Evolutionary conservation across 2,888 invertebrate genomes (phyloP), one percentile per base, ranked within the genome.

Genomic region (Lepidocyrtinus sp.): DNA sequence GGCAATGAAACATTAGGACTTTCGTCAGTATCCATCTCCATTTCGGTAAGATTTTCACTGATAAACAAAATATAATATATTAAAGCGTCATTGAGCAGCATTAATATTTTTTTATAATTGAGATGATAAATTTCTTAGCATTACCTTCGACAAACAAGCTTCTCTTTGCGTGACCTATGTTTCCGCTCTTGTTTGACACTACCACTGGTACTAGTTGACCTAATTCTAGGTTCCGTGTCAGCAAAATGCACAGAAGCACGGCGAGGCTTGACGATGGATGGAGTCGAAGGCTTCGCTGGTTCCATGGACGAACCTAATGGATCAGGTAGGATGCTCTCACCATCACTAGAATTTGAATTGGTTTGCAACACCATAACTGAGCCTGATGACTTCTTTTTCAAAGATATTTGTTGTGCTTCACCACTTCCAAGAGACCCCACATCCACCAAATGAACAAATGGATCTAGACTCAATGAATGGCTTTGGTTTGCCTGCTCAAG

Each of bases 121-220:
- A 15, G 24, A 21, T 25, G 15, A 12, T 69, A n/a, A 25, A 15
- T 19, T 15, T 59, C 7, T 24, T 5, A 36, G 36, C 12, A 36
- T 36, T 78, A 78, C 78, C 78, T 78, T 69, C 78, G 21, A 25
- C 78, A 78, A 61, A 73, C 73, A 12, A 78, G 62, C 21, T 78
- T 78, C 22, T 78, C 78, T n/a, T 78, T 78, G n/a, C 78, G 45
- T 19, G 78, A 73, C 5, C 78, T 12, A 24, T 78, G 77, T 21
- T 78, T 78, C 19, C 77, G 36, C 22, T 73, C 67, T 19, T 25
- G 65, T 15, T 22, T 63, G 2, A 62, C 21, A 26, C 64, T 21
- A 1, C 50, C 71, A 1, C 50, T 12, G 64, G 26, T 27, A 22
- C 7, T 68, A 0, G 63, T 9, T 1, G 50, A 1, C 22, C 25